phyloP scores from a whole-genome alignment of 2,888 invertebrate species.

The Trichacis sp. region DNA sequence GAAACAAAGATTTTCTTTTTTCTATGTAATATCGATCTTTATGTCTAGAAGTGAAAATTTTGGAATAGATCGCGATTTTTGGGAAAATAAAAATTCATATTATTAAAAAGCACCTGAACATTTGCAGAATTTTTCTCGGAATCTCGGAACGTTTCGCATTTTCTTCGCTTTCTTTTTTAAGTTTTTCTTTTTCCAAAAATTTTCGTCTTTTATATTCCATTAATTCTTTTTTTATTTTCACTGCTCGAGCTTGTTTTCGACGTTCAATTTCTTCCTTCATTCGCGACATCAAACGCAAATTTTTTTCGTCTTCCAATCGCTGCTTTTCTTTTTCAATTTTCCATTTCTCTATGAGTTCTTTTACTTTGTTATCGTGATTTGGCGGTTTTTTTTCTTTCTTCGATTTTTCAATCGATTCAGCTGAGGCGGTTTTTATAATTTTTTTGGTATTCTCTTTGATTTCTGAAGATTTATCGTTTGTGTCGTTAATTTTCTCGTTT shows the following conservation, averaged over 20 bases:
- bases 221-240: slow-evolving; percentile 38
- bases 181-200: slow-evolving; percentile 27
- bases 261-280: slow-evolving; percentile 46
- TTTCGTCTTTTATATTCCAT: slow-evolving; percentile 48
- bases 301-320: slow-evolving; percentile 49
- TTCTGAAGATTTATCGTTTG: slow-evolving; percentile 10
- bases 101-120: slow-evolving; percentile 30
- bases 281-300: slow-evolving; percentile 41
- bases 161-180: background rate
- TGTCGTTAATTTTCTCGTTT: slow-evolving; percentile 15
- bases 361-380: slow-evolving; percentile 41
- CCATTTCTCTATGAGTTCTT: slow-evolving; percentile 58
- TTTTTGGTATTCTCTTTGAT: no score
- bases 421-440: no score
- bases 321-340: slow-evolving; percentile 52
- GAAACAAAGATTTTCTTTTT: slow-evolving; percentile 45
- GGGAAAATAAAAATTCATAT: no score
- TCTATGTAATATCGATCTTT: slow-evolving; percentile 56
- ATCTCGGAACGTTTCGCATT: background rate
- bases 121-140: background rate
- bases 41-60: slow-evolving; percentile 46
- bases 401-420: slow-evolving; percentile 10
- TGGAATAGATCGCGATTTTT: slow-evolving; percentile 3
- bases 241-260: slow-evolving; percentile 37
- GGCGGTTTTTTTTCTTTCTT: background rate